Evolutionary conservation across 1,140 invertebrate genomes (phyloP), one percentile per base, ranked within the genome.

Genomic region (Polypedilum vanderplanki): DNA sequence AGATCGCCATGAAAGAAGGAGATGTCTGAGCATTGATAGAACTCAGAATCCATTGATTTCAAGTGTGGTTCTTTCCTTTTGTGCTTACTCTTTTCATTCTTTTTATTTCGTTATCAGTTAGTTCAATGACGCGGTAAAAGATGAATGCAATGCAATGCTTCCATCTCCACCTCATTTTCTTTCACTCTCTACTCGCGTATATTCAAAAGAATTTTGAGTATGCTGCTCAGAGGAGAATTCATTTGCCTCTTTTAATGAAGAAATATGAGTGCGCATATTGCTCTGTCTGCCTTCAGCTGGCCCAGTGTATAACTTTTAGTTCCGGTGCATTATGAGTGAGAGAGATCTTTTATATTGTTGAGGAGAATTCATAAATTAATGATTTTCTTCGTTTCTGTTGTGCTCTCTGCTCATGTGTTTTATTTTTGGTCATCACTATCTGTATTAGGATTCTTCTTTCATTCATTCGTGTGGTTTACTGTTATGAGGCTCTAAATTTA

Each of bases 261-360:
- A 57, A 57, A 57, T 57, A 57, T 57, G 46, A 57, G 46, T 57
- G 65, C 10, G 18, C 24, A 33, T 33, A 33, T 33, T 5, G 24
- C 5, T 33, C 1, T 3, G 24, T 33, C 24, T 70, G 9, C 17
- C 20, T 70, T 70, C 65, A 18, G 18, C 65, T 33, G 17, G 17
- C 65, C 65, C 65, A 20, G 65, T 20, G 17, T 20, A 33, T 33
- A 70, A 5, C 65, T 70, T 70, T 70, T 70, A 70, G 65, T 70
- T 70, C 65, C 65, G 65, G 65, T 70, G 65, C 65, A 70, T 70
- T 70, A 70, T 70, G 65, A 70, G 65, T 70, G 65, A 70, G 65
- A 12, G 10, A 15, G 46, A 18, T 70, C 65, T 70, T 70, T 70
- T 70, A 70, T 70, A 22, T 70, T 57, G 46, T 70, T 70, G 65